Base-by-base conservation (phyloP, 2,797 vertebrate genomes). In the Enteromius treurensis region DNA sequence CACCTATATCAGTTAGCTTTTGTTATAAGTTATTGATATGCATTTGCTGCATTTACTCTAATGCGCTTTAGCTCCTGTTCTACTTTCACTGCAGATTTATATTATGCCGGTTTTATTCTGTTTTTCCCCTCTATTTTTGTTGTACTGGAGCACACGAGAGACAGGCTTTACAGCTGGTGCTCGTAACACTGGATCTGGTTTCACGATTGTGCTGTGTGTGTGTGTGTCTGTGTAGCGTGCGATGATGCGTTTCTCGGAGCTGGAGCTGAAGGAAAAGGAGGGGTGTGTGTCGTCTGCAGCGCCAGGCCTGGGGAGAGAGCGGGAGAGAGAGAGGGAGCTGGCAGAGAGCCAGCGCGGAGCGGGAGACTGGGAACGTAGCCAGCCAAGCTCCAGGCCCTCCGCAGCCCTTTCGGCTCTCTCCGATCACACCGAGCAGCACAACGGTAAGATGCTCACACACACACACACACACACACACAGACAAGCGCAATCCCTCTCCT, bases 161-260 rank as follows among this genome's bases (percentile, higher is more conserved):
- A 83, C 73, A 68, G 62, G 62, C 73, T 77, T 76, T 76, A 76
- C 81, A 58, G 81, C 73, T 77, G 83, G 75, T 77, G 85, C 69
- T 85, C 58, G 51, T 83, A 83, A 77, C 81, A 83, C 71, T 68
- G 84, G 80, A 80, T 74, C 91, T 91, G 91, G 90, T 94, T 94
- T 94, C 92, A 93, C 92, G 91, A 91, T 86, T 90, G 88, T 90
- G 62, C 85, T 91, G 91, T 89, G 91, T 91, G 81, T 91, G 81
- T 88, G 77, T 88, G 88, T 94, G 92, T 92, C 93, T 89, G 92
- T 94, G 89, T 96, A 98, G 98, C 97, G 98, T 95, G 98, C 98
- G 91, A 99, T 99, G 97, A 98, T 99, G 96, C 98, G 97, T 93
- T 99, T 99, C 96, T 99, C 98, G 86, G 98, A 99, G 95, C 95